Evolutionary conservation across 2,888 invertebrate species (phyloP).

Genomic region (Sepiola atlantica): DNA sequence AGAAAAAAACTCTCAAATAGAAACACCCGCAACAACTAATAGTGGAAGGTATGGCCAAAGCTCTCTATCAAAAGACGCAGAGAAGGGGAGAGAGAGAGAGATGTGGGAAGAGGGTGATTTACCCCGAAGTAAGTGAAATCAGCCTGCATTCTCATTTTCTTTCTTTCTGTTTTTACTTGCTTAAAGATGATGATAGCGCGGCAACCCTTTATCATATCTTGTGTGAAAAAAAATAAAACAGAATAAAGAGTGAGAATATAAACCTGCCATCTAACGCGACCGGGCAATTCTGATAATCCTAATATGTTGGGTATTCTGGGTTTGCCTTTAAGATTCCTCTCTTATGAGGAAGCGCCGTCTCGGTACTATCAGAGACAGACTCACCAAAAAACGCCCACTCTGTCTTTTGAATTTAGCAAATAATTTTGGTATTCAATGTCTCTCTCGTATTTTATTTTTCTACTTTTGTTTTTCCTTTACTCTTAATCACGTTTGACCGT

Average conservation of each 20-base stretch:
- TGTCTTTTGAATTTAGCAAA: not conserved
- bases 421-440: not conserved
- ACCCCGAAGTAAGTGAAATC: no score
- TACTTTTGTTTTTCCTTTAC: fast-evolving
- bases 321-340: not conserved
- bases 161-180: no score
- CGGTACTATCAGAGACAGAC: not conserved
- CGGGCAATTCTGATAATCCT: not conserved
- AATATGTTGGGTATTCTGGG: not conserved
- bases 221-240: not conserved
- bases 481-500: not conserved
- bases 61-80: no score
- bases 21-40: no score
- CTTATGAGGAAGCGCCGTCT: not conserved
- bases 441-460: not conserved
- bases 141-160: no score
- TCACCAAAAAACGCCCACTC: not conserved
- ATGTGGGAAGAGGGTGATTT: no score
- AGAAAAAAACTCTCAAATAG: no score
- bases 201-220: not conserved
- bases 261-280: not conserved
- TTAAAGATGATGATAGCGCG: not conserved
- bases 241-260: not conserved
- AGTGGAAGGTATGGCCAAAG: no score
- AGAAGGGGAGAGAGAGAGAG: no score